A percentile compares a stretch with the other conserved stretches of the same genome.
These are phyloP conservation scores for Leptinotarsa rubiginosa DNA, from an alignment of 2,888 invertebrate species.

Conservation along the genomic window DNA sequence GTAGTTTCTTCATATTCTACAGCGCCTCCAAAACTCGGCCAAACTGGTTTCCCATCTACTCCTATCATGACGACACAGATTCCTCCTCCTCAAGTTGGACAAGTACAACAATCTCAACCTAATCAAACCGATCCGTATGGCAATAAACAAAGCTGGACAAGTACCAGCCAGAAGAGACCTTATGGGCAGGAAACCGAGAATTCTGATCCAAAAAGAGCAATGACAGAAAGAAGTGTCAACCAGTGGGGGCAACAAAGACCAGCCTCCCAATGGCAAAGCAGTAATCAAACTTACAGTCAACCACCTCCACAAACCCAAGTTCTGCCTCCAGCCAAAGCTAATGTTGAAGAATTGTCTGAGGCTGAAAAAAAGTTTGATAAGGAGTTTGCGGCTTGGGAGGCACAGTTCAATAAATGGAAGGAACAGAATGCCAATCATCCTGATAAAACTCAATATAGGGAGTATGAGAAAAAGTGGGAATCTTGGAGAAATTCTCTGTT, in stretches of 20 bases:
- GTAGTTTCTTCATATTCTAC: slow-evolving; percentile 42
- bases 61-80: slow-evolving; percentile 32
- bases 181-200: slow-evolving; percentile 37
- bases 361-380: slow-evolving; percentile 89
- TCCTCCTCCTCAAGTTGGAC: slow-evolving; percentile 12
- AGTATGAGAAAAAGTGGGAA: slow-evolving; percentile 91
- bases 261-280: slow-evolving; percentile 29
- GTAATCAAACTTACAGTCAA: slow-evolving; percentile 33
- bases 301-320: slow-evolving; percentile 36
- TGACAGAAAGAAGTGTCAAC: slow-evolving; percentile 34
- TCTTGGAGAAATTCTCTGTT: slow-evolving; percentile 83
- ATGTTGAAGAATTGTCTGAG: slow-evolving; percentile 67
- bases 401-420: slow-evolving; percentile 92
- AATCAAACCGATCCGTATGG: slow-evolving; percentile 10
- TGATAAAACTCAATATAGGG: slow-evolving; percentile 85
- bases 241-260: slow-evolving; percentile 39
- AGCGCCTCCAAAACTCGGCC: slow-evolving; percentile 37
- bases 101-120: slow-evolving; percentile 12
- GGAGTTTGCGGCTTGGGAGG: slow-evolving; percentile 92
- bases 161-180: slow-evolving; percentile 40
- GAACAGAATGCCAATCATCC: slow-evolving; percentile 92
- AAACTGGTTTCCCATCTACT: slow-evolving; percentile 33
- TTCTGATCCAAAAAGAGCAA: slow-evolving; percentile 38
- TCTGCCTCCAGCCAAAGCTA: slow-evolving; percentile 32
- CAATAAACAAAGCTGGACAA: slow-evolving; percentile 37